Conservation (phyloP, 2,888 invertebrate species). For the Brachylomia viminalis region DNA sequence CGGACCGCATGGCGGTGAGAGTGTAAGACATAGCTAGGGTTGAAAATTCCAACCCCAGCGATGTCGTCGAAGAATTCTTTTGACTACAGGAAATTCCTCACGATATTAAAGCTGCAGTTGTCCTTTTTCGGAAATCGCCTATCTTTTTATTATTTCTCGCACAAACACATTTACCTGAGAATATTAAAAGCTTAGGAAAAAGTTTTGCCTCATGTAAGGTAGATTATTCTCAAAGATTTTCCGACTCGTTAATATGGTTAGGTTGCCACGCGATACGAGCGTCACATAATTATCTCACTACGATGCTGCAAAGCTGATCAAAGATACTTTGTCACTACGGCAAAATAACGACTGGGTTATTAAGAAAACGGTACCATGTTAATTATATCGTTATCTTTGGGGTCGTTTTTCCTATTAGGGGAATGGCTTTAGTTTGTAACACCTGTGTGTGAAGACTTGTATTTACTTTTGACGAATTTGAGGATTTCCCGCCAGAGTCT, state of each 20-base stretch:
- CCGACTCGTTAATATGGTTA: not conserved
- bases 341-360: not conserved
- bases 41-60: not conserved
- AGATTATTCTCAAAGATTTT: not conserved
- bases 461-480: not conserved
- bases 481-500: not conserved
- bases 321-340: not conserved
- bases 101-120: not conserved
- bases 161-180: conserved; percentile 4
- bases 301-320: not conserved
- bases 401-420: not conserved
- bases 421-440: not conserved
- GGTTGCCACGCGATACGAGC: not conserved
- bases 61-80: not conserved
- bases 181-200: not conserved
- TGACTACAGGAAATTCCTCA: not conserved
- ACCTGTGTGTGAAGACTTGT: not conserved
- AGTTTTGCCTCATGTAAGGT: not conserved
- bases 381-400: not conserved
- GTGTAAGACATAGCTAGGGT: not conserved
- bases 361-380: not conserved
- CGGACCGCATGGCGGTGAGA: too few species aligned
- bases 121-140: not conserved
- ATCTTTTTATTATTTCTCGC: not conserved
- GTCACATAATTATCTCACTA: conserved; percentile 1